Base-by-base conservation (phyloP, 1,140 invertebrate genomes). In the Anoplophora glabripennis region DNA sequence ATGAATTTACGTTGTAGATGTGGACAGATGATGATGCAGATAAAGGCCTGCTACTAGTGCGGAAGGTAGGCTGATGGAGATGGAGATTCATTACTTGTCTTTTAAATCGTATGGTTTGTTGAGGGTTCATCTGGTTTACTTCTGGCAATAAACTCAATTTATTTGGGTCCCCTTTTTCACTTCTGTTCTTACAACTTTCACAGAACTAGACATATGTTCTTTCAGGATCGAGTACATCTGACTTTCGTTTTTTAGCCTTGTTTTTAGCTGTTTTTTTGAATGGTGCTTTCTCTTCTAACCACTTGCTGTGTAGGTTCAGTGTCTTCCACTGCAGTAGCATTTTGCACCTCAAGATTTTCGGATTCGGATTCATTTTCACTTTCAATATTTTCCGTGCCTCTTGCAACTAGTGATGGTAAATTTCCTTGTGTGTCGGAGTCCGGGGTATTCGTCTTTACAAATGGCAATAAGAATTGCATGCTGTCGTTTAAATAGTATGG, bases 381-480 rank as follows among this genome's bases (percentile, higher is more conserved):
- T n/a, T 37, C 36, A 37, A 37, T 37, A 37, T 37, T 37, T 37
- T 37, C 36, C 36, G 36, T 37, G 36, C 7, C n/a, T 37, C n/a
- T n/a, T 37, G 7, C n/a, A 37, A 37, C 36, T 37, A 37, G 36
- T 37, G n/a, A 37, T 37, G 36, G 36, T 37, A 37, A 37, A 37
- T 37, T 37, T 37, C n/a, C 36, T 37, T 37, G 36, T n/a, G 36
- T 37, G 36, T 37, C 36, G 36, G 36, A 37, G 36, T 37, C 36
- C 36, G 36, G 36, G 36, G 36, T n/a, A n/a, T 37, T 37, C 36
- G 36, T 37, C 36, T 37, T 37, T 37, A 55, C 53, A 55, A 44
- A 46, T 44, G 53, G 28, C 40, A 55, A 55, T 55, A 42, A 12
- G 44, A 53, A 55, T 42, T 44, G 41, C 40, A 55, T 46, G 35